A percentile compares a stretch with the other conserved stretches of the same genome.
Conservation (phyloP, 1,140 invertebrate species). For the Brachionus rubens region DNA sequence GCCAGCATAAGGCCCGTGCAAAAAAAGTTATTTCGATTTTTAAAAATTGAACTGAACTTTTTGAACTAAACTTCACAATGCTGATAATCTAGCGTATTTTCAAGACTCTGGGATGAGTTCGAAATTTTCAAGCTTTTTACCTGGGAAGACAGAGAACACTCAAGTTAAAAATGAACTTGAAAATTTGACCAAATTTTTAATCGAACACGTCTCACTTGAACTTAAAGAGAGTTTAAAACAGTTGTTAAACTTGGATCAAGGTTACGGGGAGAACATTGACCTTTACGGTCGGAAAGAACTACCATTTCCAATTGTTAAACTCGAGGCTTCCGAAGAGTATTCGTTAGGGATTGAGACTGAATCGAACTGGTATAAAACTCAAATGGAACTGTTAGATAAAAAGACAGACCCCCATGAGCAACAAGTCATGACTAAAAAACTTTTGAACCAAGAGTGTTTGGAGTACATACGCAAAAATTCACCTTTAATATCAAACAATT, state of each 20-base stretch:
- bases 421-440: neutral
- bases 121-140: neutral
- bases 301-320: slow-evolving; percentile 48
- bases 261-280: slow-evolving; percentile 51
- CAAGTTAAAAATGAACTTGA: slow-evolving; percentile 47
- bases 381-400: neutral
- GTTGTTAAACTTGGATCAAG: slow-evolving; percentile 49
- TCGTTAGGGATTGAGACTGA: neutral
- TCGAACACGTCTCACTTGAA: slow-evolving; percentile 43
- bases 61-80: too few relatives aligned
- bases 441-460: neutral
- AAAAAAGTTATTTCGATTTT: too few relatives aligned
- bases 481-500: neutral
- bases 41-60: too few relatives aligned
- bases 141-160: neutral
- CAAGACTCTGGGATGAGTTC: too few relatives aligned
- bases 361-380: neutral
- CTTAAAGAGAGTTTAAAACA: slow-evolving; percentile 47
- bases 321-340: neutral
- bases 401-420: neutral
- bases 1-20: too few relatives aligned
- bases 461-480: slow-evolving; percentile 21
- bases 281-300: slow-evolving; percentile 49
- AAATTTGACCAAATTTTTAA: slow-evolving; percentile 51
- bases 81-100: too few relatives aligned